phyloP scores from a whole-genome alignment of 2,113 vertebrate species.

The Polyodon spathula region DNA sequence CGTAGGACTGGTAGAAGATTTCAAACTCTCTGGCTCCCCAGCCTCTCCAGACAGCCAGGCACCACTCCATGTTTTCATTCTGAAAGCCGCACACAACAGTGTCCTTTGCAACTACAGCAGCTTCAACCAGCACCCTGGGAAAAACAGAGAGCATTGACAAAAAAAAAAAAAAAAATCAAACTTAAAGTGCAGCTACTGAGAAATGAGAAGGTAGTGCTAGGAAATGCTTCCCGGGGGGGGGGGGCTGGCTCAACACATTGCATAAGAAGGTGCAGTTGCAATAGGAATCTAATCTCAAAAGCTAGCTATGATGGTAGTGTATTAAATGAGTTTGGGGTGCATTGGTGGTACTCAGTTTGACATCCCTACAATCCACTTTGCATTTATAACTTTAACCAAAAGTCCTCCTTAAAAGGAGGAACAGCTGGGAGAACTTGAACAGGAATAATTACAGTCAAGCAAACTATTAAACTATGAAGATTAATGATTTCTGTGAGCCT shows the following conservation, averaged over 20 bases:
- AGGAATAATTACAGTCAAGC: constrained; percentile 30
- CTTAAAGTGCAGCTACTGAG: constrained; percentile 25
- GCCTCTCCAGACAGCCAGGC: constrained; percentile 86
- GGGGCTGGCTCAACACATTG: constrained; percentile 11
- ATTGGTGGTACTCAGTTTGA: no score
- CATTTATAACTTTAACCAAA: constrained; percentile 23
- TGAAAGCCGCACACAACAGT: constrained; percentile 80
- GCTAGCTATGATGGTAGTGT: no score
- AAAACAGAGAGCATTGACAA: constrained; percentile 13
- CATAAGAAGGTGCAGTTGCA: constrained; percentile 11
- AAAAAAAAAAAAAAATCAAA: constrained; percentile 27
- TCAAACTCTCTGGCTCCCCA: constrained; percentile 81
- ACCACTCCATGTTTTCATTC: constrained; percentile 64
- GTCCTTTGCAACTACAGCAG: constrained; percentile 73
- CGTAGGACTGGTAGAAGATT: constrained; percentile 83
- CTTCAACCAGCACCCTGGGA: constrained; percentile 68
- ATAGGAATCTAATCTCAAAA: no score
- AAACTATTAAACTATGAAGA: constrained; percentile 28
- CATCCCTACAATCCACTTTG: no score
- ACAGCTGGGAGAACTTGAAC: constrained; percentile 33
- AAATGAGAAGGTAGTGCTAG: constrained; percentile 29
- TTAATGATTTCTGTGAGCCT: constrained; percentile 32
- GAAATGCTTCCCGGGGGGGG: constrained; percentile 27
- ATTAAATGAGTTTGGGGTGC: no score
- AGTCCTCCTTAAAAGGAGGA: constrained; percentile 24